Base-by-base conservation (phyloP, 2,113 vertebrate species). In the Burhinus oedicnemus region DNA sequence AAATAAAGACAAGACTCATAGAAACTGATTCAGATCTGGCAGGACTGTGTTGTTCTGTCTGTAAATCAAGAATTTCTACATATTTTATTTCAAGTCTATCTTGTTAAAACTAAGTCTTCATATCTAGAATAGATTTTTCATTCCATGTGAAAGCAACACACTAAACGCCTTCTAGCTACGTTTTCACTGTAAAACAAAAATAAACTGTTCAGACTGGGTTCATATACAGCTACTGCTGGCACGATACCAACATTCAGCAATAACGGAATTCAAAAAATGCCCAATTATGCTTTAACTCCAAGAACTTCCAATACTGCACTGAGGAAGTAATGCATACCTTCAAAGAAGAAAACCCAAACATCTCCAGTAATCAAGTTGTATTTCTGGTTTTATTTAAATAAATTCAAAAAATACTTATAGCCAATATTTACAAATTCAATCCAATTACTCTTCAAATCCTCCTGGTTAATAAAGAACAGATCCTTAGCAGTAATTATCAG, bases 351-450 rank as follows among this genome's bases (percentile, higher is more conserved):
- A 81, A 57, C 32, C 26, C 8, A 40, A 17, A 21, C 7, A 11
- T 15, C 64, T 85, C 32, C 25, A 74, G 32, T n/a, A 52, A 55
- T 13, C 32, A 65, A 14, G 21, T 4, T 77, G 25, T 34, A 36
- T 51, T 93, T 89, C 29, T 80, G 42, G 5, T 68, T 96, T 96
- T 87, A 92, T 61, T 90, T 51, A 92, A 86, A 85, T 52, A 85
- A 76, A 65, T 40, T 55, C 2, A 0, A 64, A 74, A 95, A 92
- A 47, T 65, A 60, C 54, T 66, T 85, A 26, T 11, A 72, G 44
- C 74, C 16, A 82, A 7, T 89, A 91, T 84, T 70, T 79, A 87
- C 45, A 57, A 11, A 69, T 49, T 85, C 65, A 38, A 45, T 62
- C 42, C 49, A 62, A 38, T 65, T 52, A 77, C 32, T 89, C 55